Evolutionary conservation across 1,140 invertebrate species (phyloP), one percentile per base, ranked within the genome.

Genomic region (Matsumurasca onukii): DNA sequence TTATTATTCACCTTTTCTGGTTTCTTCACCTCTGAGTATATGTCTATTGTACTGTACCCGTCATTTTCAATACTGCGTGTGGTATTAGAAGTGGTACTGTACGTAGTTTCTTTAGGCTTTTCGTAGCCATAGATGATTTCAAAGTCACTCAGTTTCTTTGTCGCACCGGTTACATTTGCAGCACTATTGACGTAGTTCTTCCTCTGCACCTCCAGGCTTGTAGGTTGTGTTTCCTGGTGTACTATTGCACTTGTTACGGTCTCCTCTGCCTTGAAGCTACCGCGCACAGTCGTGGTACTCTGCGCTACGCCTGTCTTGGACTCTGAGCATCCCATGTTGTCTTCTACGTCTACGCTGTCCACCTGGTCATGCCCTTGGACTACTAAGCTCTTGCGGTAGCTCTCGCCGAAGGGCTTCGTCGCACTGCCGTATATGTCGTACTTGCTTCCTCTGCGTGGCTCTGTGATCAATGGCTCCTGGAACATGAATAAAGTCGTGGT

Each of bases 351-450:
- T 17, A 9, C 17, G 34, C 34, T 17, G 17, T 39, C 17, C 34
- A 5, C 34, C n/a, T 13, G 0, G 24, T 69, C 59, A 9, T 30
- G 49, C 12, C 5, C 12, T 22, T 52, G 49, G 13, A 52, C 3
- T 24, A 52, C 5, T 12, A 52, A 22, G 39, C 27, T 29, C 15
- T 17, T 52, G 27, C 34, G 51, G 66, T 72, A 72, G 39, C 68
- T 66, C 65, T 70, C 67, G 1, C 71, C 71, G 34, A 72, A 72
- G 0, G 71, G 71, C 49, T 25, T 65, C 0, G 71, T 72, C 13
- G 71, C 67, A 15, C 64, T 64, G 13, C 69, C 67, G 59, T 72
- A 72, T 39, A 72, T 72, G 34, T 72, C 69, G 65, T 72, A 72
- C 24, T 66, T 69, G 24, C 71, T 72, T 2, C 55, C n/a, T 27